These are phyloP conservation scores for Philotrypesis tridentata DNA, from an alignment of 1,140 invertebrate species.

Conservation along the genomic window DNA sequence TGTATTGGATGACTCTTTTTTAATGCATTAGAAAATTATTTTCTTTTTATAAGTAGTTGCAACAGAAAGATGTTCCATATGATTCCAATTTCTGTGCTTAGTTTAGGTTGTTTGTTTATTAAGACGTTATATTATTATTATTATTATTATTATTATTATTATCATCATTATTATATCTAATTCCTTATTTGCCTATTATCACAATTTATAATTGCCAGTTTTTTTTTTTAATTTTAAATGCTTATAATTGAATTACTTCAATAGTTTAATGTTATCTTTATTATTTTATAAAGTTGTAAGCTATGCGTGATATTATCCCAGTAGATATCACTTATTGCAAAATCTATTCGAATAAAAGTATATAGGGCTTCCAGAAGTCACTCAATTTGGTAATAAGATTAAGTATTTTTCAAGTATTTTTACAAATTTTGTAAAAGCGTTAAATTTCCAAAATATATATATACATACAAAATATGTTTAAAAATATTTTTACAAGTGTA, in stretches of 20 bases:
- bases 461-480: conserved; percentile 35
- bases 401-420: conserved; percentile 50
- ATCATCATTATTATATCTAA: background rate
- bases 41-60: conserved; percentile 12
- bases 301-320: conserved; percentile 5
- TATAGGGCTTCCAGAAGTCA: conserved; percentile 47
- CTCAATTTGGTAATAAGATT: conserved; percentile 29
- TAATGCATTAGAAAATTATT: background rate
- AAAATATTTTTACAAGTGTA: conserved; percentile 43
- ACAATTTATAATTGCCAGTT: conserved; percentile 11
- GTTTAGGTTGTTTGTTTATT: conserved; percentile 27
- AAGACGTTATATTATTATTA: background rate
- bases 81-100: conserved; percentile 35
- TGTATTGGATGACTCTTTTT: conserved; percentile 3
- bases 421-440: conserved; percentile 40
- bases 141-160: background rate
- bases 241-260: background rate
- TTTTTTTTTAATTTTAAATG: background rate
- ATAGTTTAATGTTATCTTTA: conserved; percentile 1
- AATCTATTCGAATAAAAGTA: conserved; percentile 3
- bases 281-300: conserved; percentile 24
- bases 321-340: conserved; percentile 17
- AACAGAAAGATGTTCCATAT: conserved; percentile 15
- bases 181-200: background rate
- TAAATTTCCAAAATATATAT: conserved; percentile 45